phyloP scores from a whole-genome alignment of 64 coral and sea anemone genomes.

The Montipora capricornis region DNA sequence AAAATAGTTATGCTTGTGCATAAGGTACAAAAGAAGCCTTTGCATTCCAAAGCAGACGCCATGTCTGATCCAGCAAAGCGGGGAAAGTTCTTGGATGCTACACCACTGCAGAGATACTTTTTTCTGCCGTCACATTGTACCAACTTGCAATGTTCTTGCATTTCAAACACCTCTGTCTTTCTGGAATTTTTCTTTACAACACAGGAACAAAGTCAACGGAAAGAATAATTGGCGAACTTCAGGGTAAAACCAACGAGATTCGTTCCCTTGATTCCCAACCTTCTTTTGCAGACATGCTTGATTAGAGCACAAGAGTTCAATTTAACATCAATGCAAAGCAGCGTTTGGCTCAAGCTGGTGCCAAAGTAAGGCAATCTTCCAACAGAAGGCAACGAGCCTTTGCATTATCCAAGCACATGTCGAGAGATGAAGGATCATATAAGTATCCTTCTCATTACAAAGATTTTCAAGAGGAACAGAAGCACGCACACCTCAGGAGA shows the following conservation, averaged over 20 bases:
- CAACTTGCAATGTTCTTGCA: constrained; percentile 7
- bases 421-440: neutral
- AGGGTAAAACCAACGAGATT: constrained; percentile 60
- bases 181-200: constrained; percentile 26
- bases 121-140: neutral
- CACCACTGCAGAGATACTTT: no score
- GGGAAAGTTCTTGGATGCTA: no score
- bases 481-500: constrained; percentile 11
- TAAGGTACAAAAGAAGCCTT: no score
- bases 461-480: constrained; percentile 44
- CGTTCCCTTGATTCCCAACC: constrained; percentile 56
- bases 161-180: constrained; percentile 23
- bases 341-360: constrained; percentile 2
- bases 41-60: no score
- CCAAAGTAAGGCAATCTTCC: neutral
- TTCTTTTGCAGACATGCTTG: constrained; percentile 53
- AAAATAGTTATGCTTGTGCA: no score
- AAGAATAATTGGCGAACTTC: constrained; percentile 52
- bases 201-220: constrained; percentile 44
- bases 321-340: constrained; percentile 62
- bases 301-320: constrained; percentile 49
- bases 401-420: neutral
- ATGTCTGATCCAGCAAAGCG: no score
- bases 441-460: constrained; percentile 21
- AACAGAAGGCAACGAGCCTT: neutral